Evolutionary conservation across 2,113 vertebrate genomes (phyloP), one percentile per base, ranked within the genome.

Genomic region (Lates calcarifer): DNA sequence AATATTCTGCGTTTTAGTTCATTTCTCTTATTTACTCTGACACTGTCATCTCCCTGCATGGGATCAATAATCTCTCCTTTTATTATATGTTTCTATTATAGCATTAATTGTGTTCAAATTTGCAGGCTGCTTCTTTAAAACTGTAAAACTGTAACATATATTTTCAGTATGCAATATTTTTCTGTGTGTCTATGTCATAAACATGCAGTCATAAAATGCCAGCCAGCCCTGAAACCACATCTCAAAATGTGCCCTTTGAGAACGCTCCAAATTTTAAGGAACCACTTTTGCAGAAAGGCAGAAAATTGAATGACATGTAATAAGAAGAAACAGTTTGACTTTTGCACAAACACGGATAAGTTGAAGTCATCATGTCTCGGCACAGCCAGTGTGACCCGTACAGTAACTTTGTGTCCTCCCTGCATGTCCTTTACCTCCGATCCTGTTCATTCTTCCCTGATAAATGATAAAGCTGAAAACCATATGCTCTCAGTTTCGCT

Each of bases 391-490:
- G 10, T 71, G 45, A 75, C 58, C 53, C 15, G 37, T 9, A 39
- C 63, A 20, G 47, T 74, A 72, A 83, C 81, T 87, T 17, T 15
- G 28, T 86, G 84, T 86, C 74, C 74, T 85, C 61, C 61, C 75
- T 63, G 61, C 41, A 20, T 31, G 73, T 84, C 56, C 79, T 82
- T 85, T 82, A 82, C 64, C 71, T 66, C 43, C 13, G 24, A 79
- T 78, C 53, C 7, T 35, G 18, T 31, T 73, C 79, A 64, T 74
- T 74, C 61, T 64, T 39, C 12, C 26, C 63, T 39, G 78, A 80
- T 85, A 74, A 86, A 84, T 12, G 90, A 93, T 90, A 81, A 74
- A 63, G 65, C 31, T 24, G 24, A 57, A 77, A 73, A 47, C 53
- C 72, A 79, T 49, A 64, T 61, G 90, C 68, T 86, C 80, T 83